Evolutionary conservation across 2,888 invertebrate genomes (phyloP), one percentile per base, ranked within the genome.

Genomic region (Agonopterix arenella): DNA sequence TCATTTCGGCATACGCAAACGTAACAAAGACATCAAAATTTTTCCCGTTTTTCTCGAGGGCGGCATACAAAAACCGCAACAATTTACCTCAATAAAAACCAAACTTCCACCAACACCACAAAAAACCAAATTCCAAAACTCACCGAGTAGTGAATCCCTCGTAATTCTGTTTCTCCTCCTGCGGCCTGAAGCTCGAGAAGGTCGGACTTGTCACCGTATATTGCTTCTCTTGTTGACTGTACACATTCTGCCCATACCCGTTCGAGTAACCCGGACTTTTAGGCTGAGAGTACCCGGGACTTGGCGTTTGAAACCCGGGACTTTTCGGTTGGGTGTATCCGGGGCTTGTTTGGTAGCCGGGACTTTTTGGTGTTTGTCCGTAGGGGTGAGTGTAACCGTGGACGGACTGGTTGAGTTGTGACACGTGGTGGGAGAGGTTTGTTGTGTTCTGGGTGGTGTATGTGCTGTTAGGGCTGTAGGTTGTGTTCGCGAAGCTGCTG

Each of bases 61-160:
- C 2, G 13, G 13, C 13, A 13, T 13, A 13, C 1, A 1, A 13
- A 13, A 13, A 13, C 2, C 1, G 13, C 13, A 13, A 2, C 2
- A 13, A 13, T 2, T 13, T 18, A 18, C 3, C 18, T 18, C 18
- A 18, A 18, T 18, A 18, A 28, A 28, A 28, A 45, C 45, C 11
- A 49, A 5, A 10, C 40, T n/a, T n/a, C 10, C 40, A 36, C 16
- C 43, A 42, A 36, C 16, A 40, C 40, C 40, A 40, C 10, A 11
- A 11, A 43, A 40, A 37, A 8, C 11, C 41, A 47, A 40, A 4
- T 18, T 28, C n/a, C n/a, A 51, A 47, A 37, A 53, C 90, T 89
- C 58, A 92, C 92, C 92, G 92, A 48, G 92, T 92, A 10, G 93
- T 92, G 64, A 92, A 93, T 48, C 92, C 93, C 64, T 93, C 93